Conservation (phyloP, 2,113 vertebrate genomes). For the Corvus hawaiiensis region DNA sequence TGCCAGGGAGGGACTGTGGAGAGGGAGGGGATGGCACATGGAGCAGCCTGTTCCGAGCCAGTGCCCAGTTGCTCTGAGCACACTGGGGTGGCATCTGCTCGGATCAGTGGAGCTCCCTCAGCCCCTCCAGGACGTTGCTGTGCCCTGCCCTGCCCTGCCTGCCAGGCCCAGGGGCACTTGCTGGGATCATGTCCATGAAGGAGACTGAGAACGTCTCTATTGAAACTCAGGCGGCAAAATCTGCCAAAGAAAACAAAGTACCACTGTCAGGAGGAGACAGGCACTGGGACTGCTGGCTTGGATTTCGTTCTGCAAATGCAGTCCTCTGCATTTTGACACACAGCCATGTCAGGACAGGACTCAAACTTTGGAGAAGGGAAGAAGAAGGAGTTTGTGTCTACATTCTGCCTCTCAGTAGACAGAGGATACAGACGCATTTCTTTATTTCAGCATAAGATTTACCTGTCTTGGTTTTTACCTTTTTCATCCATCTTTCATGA, state of each 20-base stretch:
- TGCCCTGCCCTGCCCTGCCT: not conserved
- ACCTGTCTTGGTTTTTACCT: not conserved
- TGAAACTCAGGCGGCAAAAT: not conserved
- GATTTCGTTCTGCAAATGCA: not conserved
- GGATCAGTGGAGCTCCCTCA: not conserved
- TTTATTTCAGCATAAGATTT: not conserved
- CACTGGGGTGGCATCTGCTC: not conserved
- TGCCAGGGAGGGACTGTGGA: not conserved
- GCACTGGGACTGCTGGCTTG: not conserved
- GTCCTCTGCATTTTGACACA: not conserved
- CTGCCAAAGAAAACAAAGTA: not conserved
- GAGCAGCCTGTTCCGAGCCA: not conserved
- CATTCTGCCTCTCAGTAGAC: not conserved
- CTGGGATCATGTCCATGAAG: conserved; percentile 15
- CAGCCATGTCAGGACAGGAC: not conserved
- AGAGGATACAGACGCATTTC: not conserved
- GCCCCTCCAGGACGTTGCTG: not conserved
- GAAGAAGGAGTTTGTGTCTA: not conserved
- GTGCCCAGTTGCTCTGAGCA: not conserved
- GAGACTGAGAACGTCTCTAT: not conserved
- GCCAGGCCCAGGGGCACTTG: not conserved
- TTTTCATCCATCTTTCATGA: not conserved
- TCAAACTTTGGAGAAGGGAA: not conserved
- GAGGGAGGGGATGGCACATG: not conserved
- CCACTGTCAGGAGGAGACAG: not conserved